Percentiles rank a stretch among this genome's conserved stretches.
phyloP scores from a whole-genome alignment of 2,888 invertebrate genomes.

The Coleophora deauratella region DNA sequence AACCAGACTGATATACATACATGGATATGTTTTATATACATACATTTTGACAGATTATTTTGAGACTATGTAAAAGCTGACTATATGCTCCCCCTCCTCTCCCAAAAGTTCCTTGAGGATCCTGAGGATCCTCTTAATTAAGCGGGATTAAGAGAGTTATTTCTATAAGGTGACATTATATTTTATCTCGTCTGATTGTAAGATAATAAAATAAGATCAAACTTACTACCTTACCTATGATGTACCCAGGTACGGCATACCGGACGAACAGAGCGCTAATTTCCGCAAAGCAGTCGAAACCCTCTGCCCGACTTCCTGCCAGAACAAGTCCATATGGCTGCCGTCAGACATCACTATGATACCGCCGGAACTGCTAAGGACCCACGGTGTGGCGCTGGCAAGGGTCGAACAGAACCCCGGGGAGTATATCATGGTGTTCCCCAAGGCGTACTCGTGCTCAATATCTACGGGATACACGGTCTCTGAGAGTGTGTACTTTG shows the following conservation, averaged over 20 bases:
- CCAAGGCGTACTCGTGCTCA: conserved; percentile 88
- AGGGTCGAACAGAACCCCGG: conserved; percentile 89
- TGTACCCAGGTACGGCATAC: conserved; percentile 81
- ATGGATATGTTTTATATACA: too few species aligned
- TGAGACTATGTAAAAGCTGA: too few species aligned
- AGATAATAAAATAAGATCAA: too few species aligned
- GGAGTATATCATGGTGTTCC: conserved; percentile 92
- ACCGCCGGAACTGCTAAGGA: conserved; percentile 84
- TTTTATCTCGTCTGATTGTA: too few species aligned
- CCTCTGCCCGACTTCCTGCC: conserved; percentile 86
- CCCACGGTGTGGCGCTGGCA: conserved; percentile 84
- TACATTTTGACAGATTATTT: too few species aligned
- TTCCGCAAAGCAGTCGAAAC: conserved; percentile 85
- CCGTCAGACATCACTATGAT: conserved; percentile 95
- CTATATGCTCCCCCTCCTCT: too few species aligned
- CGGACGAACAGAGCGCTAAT: conserved; percentile 81
- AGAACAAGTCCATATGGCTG: conserved; percentile 89
- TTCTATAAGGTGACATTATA: too few species aligned
- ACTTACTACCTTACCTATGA: too few species aligned
- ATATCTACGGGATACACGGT: conserved; percentile 91
- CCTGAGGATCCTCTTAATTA: too few species aligned
- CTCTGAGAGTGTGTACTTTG: conserved; percentile 95
- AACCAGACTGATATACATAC: too few species aligned
- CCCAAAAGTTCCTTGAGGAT: too few species aligned
- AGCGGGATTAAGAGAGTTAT: too few species aligned